Evolutionary conservation across 2,797 vertebrate genomes (phyloP).

Genomic region (Pseudochaenichthys georgianus): DNA sequence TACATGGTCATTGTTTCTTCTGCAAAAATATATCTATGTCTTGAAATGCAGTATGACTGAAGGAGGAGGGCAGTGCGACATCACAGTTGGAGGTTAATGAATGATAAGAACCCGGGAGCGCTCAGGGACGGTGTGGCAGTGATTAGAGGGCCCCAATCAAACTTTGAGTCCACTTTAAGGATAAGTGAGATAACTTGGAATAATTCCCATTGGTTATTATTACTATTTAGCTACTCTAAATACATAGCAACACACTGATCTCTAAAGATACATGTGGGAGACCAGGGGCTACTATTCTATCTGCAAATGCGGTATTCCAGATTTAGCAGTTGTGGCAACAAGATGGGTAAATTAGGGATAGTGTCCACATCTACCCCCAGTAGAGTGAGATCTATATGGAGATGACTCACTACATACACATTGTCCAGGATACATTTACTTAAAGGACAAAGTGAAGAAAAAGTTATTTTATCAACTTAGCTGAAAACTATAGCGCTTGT

Average conservation of each 20-base stretch:
- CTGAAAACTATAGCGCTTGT: neutral
- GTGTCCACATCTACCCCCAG: neutral
- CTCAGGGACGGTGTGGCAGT: conserved; percentile 74
- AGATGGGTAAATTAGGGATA: conserved; percentile 19
- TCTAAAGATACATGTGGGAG: conserved; percentile 17
- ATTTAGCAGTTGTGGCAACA: neutral
- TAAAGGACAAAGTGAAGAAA: neutral
- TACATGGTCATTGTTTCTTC: conserved; percentile 83
- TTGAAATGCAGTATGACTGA: conserved; percentile 76
- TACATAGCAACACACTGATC: conserved; percentile 21
- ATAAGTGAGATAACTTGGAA: conserved; percentile 66
- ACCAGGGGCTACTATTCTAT: conserved; percentile 1
- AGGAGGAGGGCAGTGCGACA: conserved; percentile 77
- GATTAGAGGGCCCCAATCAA: conserved; percentile 77
- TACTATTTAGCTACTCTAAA: conserved; percentile 38
- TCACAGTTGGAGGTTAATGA: conserved; percentile 90
- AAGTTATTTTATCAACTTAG: neutral
- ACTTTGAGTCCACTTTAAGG: conserved; percentile 66
- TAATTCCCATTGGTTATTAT: conserved; percentile 57
- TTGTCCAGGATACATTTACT: neutral
- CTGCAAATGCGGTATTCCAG: neutral
- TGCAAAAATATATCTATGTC: conserved; percentile 80
- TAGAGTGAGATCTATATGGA: neutral
- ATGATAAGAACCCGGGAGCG: conserved; percentile 85
- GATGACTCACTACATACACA: neutral